Percentiles rank a stretch among this genome's conserved stretches.
phyloP scores from a whole-genome alignment of 2,797 vertebrate genomes.

The Cuculus canorus region DNA sequence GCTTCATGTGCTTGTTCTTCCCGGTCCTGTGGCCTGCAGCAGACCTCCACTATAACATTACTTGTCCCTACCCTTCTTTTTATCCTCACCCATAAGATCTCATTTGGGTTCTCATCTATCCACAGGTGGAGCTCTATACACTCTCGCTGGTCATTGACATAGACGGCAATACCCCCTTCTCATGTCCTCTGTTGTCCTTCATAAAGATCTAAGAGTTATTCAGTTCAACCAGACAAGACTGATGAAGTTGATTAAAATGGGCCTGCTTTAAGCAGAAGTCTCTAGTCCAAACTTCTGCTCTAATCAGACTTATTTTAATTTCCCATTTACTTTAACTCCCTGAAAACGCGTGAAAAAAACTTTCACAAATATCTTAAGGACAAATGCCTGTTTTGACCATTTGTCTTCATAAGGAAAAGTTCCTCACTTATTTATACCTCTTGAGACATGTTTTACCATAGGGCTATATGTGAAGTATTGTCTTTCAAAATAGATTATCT shows the following conservation, averaged over 20 bases:
- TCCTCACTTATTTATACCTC: background rate
- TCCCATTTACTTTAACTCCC: background rate
- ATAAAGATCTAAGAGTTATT: background rate
- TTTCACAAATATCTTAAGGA: background rate
- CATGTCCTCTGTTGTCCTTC: too few species aligned
- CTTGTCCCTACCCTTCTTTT: too few species aligned
- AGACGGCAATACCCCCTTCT: too few species aligned
- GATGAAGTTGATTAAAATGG: background rate
- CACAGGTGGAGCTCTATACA: too few species aligned
- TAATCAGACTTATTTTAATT: background rate
- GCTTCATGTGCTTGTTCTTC: too few species aligned
- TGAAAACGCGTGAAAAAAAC: background rate
- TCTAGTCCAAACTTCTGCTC: background rate
- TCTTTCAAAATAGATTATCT: background rate
- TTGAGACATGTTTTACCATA: background rate
- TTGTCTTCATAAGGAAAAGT: background rate
- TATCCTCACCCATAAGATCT: too few species aligned
- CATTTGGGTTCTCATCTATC: too few species aligned
- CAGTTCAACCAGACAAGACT: background rate
- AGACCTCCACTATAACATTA: too few species aligned
- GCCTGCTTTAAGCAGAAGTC: background rate
- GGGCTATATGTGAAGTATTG: background rate
- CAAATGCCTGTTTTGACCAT: background rate
- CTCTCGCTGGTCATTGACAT: too few species aligned
- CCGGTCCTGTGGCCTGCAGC: too few species aligned